Evolutionary conservation across 2,797 vertebrate species (phyloP).

Genomic region (Girardinus metallicus): DNA sequence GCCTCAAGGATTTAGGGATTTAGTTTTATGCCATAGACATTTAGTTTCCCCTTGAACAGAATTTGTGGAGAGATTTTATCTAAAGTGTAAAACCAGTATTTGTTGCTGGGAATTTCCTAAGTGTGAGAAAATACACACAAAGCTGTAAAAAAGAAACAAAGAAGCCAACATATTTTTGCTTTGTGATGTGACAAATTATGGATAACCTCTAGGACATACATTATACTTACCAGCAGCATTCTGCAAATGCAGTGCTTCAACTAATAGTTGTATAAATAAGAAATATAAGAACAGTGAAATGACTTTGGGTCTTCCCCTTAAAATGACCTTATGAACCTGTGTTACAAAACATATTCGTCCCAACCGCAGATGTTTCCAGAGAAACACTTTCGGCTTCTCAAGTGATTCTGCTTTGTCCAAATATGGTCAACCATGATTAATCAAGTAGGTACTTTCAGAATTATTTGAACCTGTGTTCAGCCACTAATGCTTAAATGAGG

Average conservation of each 20-base stretch:
- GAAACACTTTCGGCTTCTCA: constrained; percentile 11
- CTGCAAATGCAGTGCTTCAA: background rate
- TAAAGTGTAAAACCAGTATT: background rate
- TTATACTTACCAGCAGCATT: background rate
- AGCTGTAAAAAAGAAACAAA: background rate
- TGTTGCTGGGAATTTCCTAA: constrained; percentile 5
- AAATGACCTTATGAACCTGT: background rate
- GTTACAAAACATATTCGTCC: background rate
- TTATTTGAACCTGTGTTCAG: background rate
- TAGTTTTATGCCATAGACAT: background rate
- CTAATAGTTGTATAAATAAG: background rate
- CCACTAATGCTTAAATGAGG: background rate
- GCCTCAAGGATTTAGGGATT: background rate
- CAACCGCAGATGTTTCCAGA: background rate
- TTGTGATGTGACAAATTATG: background rate
- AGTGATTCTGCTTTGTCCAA: background rate
- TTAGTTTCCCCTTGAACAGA: background rate
- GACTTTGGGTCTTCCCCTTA: background rate
- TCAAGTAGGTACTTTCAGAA: background rate
- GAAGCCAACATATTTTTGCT: background rate
- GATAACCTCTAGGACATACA: background rate
- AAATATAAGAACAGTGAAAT: background rate
- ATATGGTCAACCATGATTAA: background rate
- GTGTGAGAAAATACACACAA: background rate
- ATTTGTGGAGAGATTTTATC: constrained; percentile 1